Evolutionary conservation across 1,140 invertebrate genomes (phyloP).

Genomic region (Paraescarpia echinospica): DNA sequence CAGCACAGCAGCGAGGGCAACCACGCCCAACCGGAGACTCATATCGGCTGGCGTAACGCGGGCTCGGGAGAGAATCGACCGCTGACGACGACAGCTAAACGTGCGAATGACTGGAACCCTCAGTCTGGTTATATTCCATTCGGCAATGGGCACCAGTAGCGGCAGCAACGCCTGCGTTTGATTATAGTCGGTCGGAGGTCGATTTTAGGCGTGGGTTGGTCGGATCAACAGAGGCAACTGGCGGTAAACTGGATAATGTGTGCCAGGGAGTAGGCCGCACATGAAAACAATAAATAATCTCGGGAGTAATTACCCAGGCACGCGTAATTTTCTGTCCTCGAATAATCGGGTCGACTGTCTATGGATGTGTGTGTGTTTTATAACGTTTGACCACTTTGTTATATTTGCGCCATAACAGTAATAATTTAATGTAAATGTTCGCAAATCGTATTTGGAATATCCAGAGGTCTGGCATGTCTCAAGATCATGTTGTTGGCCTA

Average conservation of each 20-base stretch:
- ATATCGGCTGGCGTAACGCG: not conserved
- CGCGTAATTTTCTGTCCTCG: not conserved
- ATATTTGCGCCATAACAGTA: not conserved
- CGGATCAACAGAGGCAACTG: not conserved
- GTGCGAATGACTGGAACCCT: not conserved
- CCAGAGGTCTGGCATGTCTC: not conserved
- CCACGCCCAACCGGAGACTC: not conserved
- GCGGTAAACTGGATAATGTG: not conserved
- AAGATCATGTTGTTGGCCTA: not conserved
- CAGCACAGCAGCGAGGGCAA: not conserved
- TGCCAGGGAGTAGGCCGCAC: not conserved
- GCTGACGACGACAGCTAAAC: not conserved
- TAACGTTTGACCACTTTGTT: not conserved
- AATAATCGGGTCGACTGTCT: not conserved
- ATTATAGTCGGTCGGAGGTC: not conserved
- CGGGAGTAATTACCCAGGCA: not conserved
- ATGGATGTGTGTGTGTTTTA: not conserved
- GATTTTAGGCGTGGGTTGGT: not conserved
- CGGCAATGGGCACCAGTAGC: not conserved
- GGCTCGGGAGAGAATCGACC: not conserved
- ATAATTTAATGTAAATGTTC: not conserved
- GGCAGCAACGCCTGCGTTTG: not conserved
- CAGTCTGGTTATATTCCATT: not conserved
- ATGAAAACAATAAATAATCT: not conserved
- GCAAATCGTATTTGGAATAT: not conserved